A percentile compares a stretch with the other conserved stretches of the same genome.
phyloP scores from a whole-genome alignment of 1,140 invertebrate species.

The Spodoptera litura region DNA sequence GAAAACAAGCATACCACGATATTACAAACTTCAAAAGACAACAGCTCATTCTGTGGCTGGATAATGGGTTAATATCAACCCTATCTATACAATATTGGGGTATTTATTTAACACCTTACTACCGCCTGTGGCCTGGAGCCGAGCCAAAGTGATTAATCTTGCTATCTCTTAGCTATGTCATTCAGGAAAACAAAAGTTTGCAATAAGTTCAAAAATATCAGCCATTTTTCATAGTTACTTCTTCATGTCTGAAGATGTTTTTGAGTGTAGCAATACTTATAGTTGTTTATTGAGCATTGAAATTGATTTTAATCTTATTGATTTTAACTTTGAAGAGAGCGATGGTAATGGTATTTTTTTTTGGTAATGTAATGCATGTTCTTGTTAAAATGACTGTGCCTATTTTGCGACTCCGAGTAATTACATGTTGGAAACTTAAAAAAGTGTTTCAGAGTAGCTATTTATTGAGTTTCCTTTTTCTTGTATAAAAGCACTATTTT shows the following conservation, averaged over 20 bases:
- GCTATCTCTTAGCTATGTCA: slow-evolving; percentile 34
- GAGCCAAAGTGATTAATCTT: slow-evolving; percentile 32
- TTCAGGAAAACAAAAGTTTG: slow-evolving; percentile 29
- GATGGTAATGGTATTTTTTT: too few species aligned
- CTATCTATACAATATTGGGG: slow-evolving; percentile 17
- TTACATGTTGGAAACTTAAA: too few species aligned
- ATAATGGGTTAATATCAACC: slow-evolving; percentile 20
- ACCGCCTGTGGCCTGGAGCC: slow-evolving; percentile 12
- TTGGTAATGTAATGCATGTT: too few species aligned
- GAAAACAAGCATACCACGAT: too few species aligned
- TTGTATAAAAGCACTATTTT: too few species aligned
- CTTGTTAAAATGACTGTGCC: too few species aligned
- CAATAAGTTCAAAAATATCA: slow-evolving; percentile 35
- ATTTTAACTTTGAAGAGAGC: too few species aligned
- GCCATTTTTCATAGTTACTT: slow-evolving; percentile 22
- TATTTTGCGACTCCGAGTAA: too few species aligned
- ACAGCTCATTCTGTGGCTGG: slow-evolving; percentile 5
- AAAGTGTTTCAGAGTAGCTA: too few species aligned
- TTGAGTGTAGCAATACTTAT: neutral
- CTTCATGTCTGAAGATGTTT: neutral
- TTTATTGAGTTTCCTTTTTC: too few species aligned
- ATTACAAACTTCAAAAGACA: neutral
- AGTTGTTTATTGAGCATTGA: too few species aligned
- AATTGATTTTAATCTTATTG: too few species aligned
- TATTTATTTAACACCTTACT: slow-evolving; percentile 35